Conservation (phyloP, 2,888 invertebrate species). For the Agonopterix subpropinquella region DNA sequence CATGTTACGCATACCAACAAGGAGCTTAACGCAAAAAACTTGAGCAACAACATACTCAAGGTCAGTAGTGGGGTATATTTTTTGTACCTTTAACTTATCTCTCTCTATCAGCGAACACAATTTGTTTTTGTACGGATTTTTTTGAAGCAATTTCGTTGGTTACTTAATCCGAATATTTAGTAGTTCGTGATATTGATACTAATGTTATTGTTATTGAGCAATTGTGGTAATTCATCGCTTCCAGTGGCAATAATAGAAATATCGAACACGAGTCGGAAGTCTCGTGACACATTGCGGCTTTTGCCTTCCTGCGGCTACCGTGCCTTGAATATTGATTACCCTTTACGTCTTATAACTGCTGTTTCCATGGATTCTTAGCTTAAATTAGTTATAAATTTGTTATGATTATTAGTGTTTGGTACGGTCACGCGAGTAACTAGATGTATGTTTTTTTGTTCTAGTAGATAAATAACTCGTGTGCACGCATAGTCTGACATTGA, state of each 20-base stretch:
- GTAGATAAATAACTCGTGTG: constrained; percentile 1
- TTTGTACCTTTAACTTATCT: constrained; percentile 1
- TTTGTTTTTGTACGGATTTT: constrained; percentile 1
- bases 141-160: background rate
- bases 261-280: constrained; percentile 58
- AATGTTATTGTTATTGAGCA: no score
- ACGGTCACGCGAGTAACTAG: no score
- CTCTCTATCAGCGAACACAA: constrained; percentile 4
- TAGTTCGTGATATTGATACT: no score
- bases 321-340: constrained; percentile 51
- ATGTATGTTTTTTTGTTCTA: no score
- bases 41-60: constrained; percentile 4
- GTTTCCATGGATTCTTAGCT: constrained; percentile 23
- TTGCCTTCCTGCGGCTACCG: constrained; percentile 52
- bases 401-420: background rate
- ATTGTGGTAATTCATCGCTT: background rate
- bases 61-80: constrained; percentile 5
- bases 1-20: constrained; percentile 9
- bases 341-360: constrained; percentile 37
- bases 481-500: constrained; percentile 10
- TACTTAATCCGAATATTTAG: background rate
- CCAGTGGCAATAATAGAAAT: constrained; percentile 53
- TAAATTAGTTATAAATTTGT: background rate
- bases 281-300: constrained; percentile 57
- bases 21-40: constrained; percentile 3